Base-by-base conservation (phyloP, 30 jellyfish, hydroid and myxozoan genomes). In the Phacellophora camtschatica region DNA sequence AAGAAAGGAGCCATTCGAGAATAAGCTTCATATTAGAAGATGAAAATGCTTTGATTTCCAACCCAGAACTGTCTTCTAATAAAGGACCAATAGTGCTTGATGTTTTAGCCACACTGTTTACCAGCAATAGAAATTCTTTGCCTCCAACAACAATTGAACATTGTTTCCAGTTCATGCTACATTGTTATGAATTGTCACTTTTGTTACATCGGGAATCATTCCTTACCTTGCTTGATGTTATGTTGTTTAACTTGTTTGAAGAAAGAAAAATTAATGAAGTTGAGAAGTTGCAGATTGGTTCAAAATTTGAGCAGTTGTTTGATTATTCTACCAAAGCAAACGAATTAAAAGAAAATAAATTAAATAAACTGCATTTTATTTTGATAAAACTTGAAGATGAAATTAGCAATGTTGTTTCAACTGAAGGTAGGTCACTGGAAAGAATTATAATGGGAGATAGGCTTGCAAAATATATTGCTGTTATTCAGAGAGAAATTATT, bases 291-390 rank as follows among this genome's bases (percentile, higher is more conserved):
- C 30, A 63, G 22, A 55, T 79, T 9, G 61, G 36, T 30, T 35
- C 90, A 30, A 79, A 51, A 49, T 79, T 63, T 66, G 90, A 79
- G 39, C 90, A 79, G 36, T 28, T 79, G 75, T 23, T 79, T 24
- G 79, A 45, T 31, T 83, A 79, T 43, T 20, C 57, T 3, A 30
- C 66, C 15, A 56, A 57, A 22, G 22, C 15, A 6, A 50, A 64
- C 34, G 69, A 63, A 22, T 1, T 57, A 37, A n/a, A n/a, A n/a
- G 33, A 34, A 1, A 62, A 51, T 27, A 45, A n/a, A 36, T 31
- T 77, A 18, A 39, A 56, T 25, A 79, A 65, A 46, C 45, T 79
- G 50, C 90, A 79, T 65, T 79, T 27, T 79, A 71, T 79, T 4
- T 70, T 79, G 65, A 53, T 43, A 20, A 48, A 35, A 0, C 67